Evolutionary conservation across 2,888 invertebrate species (phyloP).

Genomic region (Himalopsyche tibetana): DNA sequence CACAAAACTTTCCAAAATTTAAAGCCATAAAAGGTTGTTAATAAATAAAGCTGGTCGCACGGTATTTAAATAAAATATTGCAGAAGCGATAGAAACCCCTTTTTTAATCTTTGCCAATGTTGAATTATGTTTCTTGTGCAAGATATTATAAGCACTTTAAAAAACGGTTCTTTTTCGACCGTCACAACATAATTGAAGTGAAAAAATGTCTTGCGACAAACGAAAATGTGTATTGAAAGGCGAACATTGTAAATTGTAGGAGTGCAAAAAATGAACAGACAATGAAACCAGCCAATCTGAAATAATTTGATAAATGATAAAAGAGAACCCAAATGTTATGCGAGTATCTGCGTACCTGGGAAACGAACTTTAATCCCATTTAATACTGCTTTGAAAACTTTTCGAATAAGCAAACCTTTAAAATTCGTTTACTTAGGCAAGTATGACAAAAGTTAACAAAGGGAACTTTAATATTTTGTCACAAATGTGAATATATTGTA

Average conservation of each 20-base stretch:
- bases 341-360: slow-evolving; percentile 24
- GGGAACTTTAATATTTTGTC: too few species aligned
- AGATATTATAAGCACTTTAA: not conserved
- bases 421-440: not conserved
- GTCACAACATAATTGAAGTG: slow-evolving; percentile 10
- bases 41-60: not conserved
- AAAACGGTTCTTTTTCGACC: slow-evolving; percentile 24
- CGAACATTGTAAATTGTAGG: slow-evolving; percentile 55
- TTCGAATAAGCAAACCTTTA: slow-evolving; percentile 14
- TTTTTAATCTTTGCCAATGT: not conserved
- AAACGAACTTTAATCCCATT: slow-evolving; percentile 17
- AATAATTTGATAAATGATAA: slow-evolving; percentile 65
- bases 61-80: not conserved
- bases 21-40: too few species aligned
- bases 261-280: slow-evolving; percentile 62
- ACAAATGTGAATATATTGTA: too few species aligned
- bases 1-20: too few species aligned
- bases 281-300: slow-evolving; percentile 62
- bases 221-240: slow-evolving; percentile 51
- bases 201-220: slow-evolving; percentile 56
- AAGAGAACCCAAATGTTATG: slow-evolving; percentile 48
- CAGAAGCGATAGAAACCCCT: not conserved
- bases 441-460: not conserved
- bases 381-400: slow-evolving; percentile 2
- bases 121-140: not conserved